Conservation (phyloP, 2,888 invertebrate species). For the Leptinotarsa peninsularis region DNA sequence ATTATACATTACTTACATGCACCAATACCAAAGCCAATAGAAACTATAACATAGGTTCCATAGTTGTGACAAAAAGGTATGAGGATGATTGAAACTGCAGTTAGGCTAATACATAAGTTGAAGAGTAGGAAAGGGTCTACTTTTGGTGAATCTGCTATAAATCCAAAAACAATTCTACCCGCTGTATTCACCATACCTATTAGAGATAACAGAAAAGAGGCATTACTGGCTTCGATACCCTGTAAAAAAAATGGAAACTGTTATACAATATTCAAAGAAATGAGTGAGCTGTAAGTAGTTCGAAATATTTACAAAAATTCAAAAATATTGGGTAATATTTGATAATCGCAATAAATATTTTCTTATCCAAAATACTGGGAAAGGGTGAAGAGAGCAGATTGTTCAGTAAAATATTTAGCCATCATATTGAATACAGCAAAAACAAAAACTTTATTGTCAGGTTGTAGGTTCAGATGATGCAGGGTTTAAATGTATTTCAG, state of each 20-base stretch:
- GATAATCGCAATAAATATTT: too few species aligned
- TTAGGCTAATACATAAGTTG: conserved; percentile 90
- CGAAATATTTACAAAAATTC: too few species aligned
- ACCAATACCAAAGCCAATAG: conserved; percentile 91
- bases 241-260: conserved; percentile 61
- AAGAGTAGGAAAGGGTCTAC: conserved; percentile 93
- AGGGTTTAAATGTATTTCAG: too few species aligned
- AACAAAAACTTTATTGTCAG: too few species aligned
- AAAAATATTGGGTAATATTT: too few species aligned
- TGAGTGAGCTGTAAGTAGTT: too few species aligned
- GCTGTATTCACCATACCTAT: conserved; percentile 95
- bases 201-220: conserved; percentile 82
- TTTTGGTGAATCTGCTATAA: conserved; percentile 90
- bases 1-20: conserved; percentile 76
- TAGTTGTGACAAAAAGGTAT: conserved; percentile 88
- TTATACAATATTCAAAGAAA: too few species aligned
- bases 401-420: too few species aligned
- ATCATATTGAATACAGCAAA: too few species aligned
- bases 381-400: too few species aligned
- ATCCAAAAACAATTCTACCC: conserved; percentile 90
- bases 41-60: conserved; percentile 80
- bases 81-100: conserved; percentile 85
- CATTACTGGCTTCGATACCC: conserved; percentile 78
- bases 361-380: too few species aligned
- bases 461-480: too few species aligned